A percentile compares a stretch with the other conserved stretches of the same genome.
Conservation (phyloP, 2,113 vertebrate genomes). For the Chlorodrepanis virens region DNA sequence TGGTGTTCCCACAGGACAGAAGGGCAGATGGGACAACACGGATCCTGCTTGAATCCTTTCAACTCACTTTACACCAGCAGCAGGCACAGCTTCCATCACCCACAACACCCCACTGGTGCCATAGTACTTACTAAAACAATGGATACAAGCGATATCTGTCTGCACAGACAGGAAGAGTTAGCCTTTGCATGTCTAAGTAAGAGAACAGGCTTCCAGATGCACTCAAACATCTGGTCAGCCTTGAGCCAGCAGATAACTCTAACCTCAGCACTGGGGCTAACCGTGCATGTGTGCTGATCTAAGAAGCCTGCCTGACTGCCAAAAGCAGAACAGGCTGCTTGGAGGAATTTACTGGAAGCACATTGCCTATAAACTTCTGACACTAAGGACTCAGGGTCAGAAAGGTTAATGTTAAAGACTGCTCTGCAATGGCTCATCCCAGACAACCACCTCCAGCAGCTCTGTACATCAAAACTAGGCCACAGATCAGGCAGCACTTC, state of each 20-base stretch:
- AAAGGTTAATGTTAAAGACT: background rate
- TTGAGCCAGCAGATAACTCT: background rate
- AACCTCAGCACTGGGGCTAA: background rate
- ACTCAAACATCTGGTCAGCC: background rate
- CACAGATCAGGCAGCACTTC: background rate
- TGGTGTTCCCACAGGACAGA: background rate
- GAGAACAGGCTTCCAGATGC: background rate
- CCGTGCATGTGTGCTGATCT: background rate
- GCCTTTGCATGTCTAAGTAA: background rate
- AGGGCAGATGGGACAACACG: background rate
- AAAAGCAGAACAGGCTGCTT: background rate
- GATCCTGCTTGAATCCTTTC: background rate
- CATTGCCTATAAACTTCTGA: background rate
- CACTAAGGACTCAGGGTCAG: background rate
- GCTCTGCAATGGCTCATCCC: background rate
- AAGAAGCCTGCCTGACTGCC: background rate
- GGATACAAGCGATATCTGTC: background rate
- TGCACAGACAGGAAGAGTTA: background rate
- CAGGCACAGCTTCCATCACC: background rate
- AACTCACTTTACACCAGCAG: background rate
- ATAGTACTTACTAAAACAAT: background rate
- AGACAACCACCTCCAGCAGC: background rate
- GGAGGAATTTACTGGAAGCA: conserved; percentile 19
- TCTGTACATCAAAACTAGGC: background rate
- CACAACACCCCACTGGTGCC: background rate